Conservation (phyloP, 2,113 vertebrate species). For the Caretta caretta region DNA sequence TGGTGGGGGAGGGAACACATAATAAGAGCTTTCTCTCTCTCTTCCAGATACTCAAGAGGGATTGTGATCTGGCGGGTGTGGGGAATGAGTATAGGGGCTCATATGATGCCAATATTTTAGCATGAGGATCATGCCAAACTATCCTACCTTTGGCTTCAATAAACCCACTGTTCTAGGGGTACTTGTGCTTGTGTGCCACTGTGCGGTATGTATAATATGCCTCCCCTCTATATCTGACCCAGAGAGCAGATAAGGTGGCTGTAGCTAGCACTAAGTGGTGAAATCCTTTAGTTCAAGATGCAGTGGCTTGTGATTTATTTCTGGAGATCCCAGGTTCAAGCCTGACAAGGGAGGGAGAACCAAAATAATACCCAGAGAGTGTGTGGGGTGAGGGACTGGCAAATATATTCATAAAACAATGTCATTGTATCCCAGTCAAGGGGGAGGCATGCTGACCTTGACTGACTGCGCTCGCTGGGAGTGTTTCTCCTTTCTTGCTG, state of each 20-base stretch:
- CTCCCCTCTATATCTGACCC: not conserved
- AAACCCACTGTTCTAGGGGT: accelerated
- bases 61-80: not conserved
- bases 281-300: not conserved
- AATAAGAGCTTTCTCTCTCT: conserved; percentile 15
- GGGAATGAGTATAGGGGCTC: not conserved
- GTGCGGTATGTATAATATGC: not conserved
- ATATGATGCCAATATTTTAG: not conserved
- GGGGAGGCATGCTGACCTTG: not conserved
- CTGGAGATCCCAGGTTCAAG: not conserved
- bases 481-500: not conserved
- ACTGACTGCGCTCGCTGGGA: not conserved
- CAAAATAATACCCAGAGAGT: not conserved
- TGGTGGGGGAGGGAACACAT: not conserved
- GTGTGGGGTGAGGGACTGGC: not conserved
- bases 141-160: not conserved
- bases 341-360: not conserved
- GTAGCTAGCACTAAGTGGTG: no score
- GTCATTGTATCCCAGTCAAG: not conserved
- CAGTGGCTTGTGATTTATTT: not conserved
- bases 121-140: not conserved
- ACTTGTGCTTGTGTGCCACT: not conserved
- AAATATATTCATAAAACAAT: not conserved
- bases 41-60: not conserved
- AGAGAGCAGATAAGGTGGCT: not conserved